Conservation (phyloP, 2,797 vertebrate genomes). For the Siniperca scherzeri region DNA sequence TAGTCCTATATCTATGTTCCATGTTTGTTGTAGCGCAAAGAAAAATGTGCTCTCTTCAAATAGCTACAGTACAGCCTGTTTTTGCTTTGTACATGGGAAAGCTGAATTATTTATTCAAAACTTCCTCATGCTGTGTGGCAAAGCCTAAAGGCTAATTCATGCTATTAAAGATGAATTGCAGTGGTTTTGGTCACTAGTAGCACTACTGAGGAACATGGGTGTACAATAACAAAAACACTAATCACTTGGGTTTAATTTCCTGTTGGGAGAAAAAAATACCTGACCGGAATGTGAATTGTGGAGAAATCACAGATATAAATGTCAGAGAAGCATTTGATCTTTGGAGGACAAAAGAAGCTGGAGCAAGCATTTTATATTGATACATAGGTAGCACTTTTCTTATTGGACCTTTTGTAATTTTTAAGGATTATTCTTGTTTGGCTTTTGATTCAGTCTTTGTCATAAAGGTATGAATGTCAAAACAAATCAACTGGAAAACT, state of each 20-base stretch:
- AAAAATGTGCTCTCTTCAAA: conserved; percentile 11
- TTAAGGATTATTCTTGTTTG: background rate
- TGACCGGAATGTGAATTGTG: conserved; percentile 5
- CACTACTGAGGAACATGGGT: background rate
- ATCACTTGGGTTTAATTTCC: conserved; percentile 4
- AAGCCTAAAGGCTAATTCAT: conserved; percentile 13
- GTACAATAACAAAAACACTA: background rate
- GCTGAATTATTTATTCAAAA: conserved; percentile 15
- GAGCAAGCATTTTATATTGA: background rate
- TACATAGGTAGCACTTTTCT: conserved; percentile 7
- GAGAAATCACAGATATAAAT: background rate
- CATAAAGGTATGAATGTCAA: conserved; percentile 16
- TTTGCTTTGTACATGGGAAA: conserved; percentile 27
- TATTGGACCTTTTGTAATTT: conserved; percentile 12
- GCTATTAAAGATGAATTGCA: conserved; percentile 32
- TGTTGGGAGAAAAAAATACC: background rate
- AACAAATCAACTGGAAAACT: background rate
- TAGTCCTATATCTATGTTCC: conserved; percentile 9
- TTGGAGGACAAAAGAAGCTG: background rate
- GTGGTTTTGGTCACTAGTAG: conserved; percentile 6
- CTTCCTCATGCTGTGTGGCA: background rate
- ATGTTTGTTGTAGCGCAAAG: conserved; percentile 9
- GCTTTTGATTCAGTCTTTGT: conserved; percentile 9
- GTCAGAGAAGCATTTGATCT: background rate
- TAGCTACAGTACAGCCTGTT: background rate